Evolutionary conservation across 2,888 invertebrate genomes (phyloP), one percentile per base, ranked within the genome.

Genomic region (Xestia xanthographa): DNA sequence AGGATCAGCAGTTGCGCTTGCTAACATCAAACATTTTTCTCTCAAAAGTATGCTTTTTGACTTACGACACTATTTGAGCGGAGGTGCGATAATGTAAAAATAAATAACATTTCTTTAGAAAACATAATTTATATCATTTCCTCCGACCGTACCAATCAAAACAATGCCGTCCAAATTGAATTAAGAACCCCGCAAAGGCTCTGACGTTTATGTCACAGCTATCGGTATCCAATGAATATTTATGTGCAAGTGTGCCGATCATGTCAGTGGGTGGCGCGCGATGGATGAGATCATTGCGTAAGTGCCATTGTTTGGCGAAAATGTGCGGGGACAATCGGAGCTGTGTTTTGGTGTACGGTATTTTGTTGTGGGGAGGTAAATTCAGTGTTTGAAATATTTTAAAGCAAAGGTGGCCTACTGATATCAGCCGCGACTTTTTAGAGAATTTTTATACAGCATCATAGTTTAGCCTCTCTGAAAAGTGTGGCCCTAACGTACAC

Each of bases 211-310:
- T 87, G 87, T 88, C 88, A 86, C 84, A 86, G 60, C 80, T 65
- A 68, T 80, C 72, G 66, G 69, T 69, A 53, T 83, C 68, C 87
- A 87, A 88, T 88, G 86, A 87, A 88, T 88, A 88, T 88, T 88
- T 88, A 88, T 88, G 86, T 67, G 41, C 65, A 72, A 79, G 73
- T 76, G 77, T 74, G 66, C 66, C 58, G 79, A 67, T 76, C 70
- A 41, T 66, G 71, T 53, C 82, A 75, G 85, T 86, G 85, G 83
- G 87, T 83, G 87, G 85, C 71, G 75, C 78, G 85, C 81, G 69
- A 77, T 87, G 87, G 77, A 88, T 79, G 81, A 85, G 50, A 75
- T 86, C 83, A 82, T 83, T 83, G 74, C 69, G 60, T 71, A 78
- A 85, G 53, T 84, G 65, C 71, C 62, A 77, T 87, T 83, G 80